These are phyloP conservation scores for Euphydryas editha DNA, from an alignment of 2,888 invertebrate genomes.

Conservation along the genomic window DNA sequence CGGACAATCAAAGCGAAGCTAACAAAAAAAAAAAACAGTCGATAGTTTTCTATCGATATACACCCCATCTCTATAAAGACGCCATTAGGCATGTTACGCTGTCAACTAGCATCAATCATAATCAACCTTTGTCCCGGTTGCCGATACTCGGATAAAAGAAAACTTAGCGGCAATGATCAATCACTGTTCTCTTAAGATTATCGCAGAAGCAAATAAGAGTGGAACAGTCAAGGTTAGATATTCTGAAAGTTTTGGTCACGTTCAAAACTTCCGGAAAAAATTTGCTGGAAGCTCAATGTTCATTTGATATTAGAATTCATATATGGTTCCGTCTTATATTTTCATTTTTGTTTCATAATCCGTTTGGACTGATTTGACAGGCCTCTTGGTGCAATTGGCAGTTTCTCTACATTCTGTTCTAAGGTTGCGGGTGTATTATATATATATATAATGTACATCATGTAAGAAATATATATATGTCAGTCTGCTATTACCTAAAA, in stretches of 20 bases:
- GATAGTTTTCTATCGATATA: background rate
- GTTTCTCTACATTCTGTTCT: too few species aligned
- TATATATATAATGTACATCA: too few species aligned
- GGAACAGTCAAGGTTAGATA: background rate
- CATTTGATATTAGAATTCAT: too few species aligned
- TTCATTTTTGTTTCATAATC: too few species aligned
- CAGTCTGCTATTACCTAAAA: too few species aligned
- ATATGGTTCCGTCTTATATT: too few species aligned
- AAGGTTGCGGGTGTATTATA: too few species aligned
- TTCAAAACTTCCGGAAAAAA: background rate
- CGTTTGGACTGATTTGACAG: too few species aligned
- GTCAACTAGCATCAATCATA: conserved; percentile 60
- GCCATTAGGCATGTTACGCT: conserved; percentile 57
- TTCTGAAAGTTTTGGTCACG: background rate
- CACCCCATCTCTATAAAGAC: conserved; percentile 46
- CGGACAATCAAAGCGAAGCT: too few species aligned
- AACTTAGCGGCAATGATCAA: conserved; percentile 42
- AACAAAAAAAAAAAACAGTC: background rate
- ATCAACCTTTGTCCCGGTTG: conserved; percentile 53
- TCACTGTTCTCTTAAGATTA: conserved; percentile 30
- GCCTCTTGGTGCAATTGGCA: too few species aligned
- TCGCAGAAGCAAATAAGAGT: conserved; percentile 10
- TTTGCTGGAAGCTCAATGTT: too few species aligned
- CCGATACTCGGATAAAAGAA: conserved; percentile 48
- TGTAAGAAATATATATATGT: too few species aligned